Percentiles rank a stretch among this genome's conserved stretches.
These are phyloP conservation scores for Ridgeia piscesae DNA, from an alignment of 1,140 invertebrate genomes.

Conservation along the genomic window DNA sequence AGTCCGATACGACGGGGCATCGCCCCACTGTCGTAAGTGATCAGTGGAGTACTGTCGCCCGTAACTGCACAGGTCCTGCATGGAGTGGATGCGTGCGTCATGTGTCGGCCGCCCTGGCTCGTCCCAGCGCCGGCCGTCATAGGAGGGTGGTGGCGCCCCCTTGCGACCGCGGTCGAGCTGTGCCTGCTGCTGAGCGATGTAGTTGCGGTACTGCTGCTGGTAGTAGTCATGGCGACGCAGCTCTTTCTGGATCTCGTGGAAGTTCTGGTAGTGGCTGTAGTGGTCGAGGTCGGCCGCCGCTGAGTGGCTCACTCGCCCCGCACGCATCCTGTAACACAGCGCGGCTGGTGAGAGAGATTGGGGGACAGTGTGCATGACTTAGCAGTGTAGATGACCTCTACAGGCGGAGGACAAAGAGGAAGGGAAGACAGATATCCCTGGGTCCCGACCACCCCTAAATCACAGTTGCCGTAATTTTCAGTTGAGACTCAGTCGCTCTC, in stretches of 20 bases:
- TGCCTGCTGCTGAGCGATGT: conserved; percentile 13
- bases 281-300: conserved; percentile 9
- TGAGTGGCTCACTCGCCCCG: not conserved
- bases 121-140: not conserved
- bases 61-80: conserved; percentile 7
- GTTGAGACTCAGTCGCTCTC: too few relatives aligned
- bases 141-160: not conserved
- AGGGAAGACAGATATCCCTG: too few relatives aligned
- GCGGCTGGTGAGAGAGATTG: not conserved
- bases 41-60: not conserved
- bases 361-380: not conserved
- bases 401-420: too few relatives aligned
- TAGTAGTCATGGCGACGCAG: conserved; percentile 19
- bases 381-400: not conserved
- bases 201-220: conserved; percentile 15
- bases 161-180: not conserved
- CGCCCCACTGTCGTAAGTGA: not conserved
- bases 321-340: not conserved
- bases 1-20: not conserved
- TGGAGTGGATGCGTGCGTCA: not conserved
- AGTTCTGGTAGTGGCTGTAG: conserved; percentile 15
- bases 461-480: too few relatives aligned
- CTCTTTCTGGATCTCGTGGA: conserved; percentile 14
- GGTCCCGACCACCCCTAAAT: too few relatives aligned
- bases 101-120: not conserved